Conservation (phyloP, 1,140 invertebrate species). For the Vanessa atalanta region DNA sequence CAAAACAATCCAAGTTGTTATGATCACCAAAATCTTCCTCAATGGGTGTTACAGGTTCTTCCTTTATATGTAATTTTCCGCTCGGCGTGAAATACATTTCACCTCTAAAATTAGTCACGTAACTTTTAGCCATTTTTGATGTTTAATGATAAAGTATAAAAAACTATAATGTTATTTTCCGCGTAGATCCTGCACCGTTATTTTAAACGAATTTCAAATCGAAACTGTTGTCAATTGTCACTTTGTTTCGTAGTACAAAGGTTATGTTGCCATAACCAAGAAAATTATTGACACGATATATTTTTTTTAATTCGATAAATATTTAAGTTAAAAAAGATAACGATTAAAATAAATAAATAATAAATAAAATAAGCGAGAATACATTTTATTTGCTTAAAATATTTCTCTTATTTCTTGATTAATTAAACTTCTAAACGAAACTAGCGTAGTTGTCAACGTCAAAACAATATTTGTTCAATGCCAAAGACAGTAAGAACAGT, state of each 20-base stretch:
- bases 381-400: no score
- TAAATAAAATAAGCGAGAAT: no score
- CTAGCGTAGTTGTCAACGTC: slow-evolving; percentile 1
- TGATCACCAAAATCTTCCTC: slow-evolving; percentile 64
- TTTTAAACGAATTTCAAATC: slow-evolving; percentile 33
- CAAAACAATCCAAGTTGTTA: slow-evolving; percentile 49
- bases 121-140: slow-evolving; percentile 59
- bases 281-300: neutral
- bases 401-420: neutral
- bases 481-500: neutral
- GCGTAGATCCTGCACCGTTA: slow-evolving; percentile 17
- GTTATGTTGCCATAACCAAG: neutral
- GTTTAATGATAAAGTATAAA: slow-evolving; percentile 11
- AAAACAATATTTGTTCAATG: neutral
- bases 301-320: no score
- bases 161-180: slow-evolving; percentile 2
- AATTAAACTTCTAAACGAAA: neutral
- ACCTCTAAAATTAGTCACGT: slow-evolving; percentile 66
- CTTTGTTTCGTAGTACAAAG: neutral
- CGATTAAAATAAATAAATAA: no score
- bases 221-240: slow-evolving; percentile 31
- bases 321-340: no score
- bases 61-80: slow-evolving; percentile 58
- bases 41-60: slow-evolving; percentile 61
- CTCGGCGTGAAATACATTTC: slow-evolving; percentile 60